Conservation (phyloP, 2,888 invertebrate species). For the Rotaria macrura region DNA sequence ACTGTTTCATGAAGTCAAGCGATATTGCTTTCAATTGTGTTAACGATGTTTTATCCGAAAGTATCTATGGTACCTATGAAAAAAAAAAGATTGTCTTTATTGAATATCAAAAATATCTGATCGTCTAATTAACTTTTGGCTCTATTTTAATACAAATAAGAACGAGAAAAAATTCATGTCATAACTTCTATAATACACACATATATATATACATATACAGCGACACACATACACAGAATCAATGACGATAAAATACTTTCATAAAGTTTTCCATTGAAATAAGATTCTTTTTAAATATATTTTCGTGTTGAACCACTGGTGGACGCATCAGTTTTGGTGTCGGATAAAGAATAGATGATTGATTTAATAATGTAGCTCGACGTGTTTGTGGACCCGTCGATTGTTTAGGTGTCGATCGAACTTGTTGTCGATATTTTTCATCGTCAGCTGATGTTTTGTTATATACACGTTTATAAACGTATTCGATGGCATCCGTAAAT, state of each 20-base stretch:
- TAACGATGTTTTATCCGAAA: too few species aligned
- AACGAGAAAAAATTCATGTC: neutral
- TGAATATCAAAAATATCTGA: neutral
- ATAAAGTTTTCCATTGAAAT: neutral
- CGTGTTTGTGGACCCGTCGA: neutral
- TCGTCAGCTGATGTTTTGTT: neutral
- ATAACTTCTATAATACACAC: neutral
- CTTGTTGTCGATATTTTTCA: slow-evolving; percentile 6
- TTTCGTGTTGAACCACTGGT: neutral
- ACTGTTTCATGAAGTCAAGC: too few species aligned
- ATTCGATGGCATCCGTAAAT: neutral
- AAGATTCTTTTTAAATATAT: neutral
- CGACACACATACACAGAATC: neutral
- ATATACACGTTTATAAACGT: slow-evolving; percentile 6
- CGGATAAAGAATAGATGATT: neutral
- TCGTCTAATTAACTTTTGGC: neutral
- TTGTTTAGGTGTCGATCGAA: slow-evolving; percentile 15
- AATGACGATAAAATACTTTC: neutral
- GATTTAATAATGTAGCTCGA: neutral
- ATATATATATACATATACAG: neutral
- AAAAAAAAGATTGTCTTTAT: neutral
- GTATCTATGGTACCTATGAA: neutral
- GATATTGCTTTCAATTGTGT: too few species aligned
- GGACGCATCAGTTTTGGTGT: neutral
- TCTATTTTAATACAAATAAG: neutral